These are phyloP conservation scores for Myotis brandtii DNA, from an alignment of 2,113 vertebrate genomes.

Conservation along the genomic window DNA sequence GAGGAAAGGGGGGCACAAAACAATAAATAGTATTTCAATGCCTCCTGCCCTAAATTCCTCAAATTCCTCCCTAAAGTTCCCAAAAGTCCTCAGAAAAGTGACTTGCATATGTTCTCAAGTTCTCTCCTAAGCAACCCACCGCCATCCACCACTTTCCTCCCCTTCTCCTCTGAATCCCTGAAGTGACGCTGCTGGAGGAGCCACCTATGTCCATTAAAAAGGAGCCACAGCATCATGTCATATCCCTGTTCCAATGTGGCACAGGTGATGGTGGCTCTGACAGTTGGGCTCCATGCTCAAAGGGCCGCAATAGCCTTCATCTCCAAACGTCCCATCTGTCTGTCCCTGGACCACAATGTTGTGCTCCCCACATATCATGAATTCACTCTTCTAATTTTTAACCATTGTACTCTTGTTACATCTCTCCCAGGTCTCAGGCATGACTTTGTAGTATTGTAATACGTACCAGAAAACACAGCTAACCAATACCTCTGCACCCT, in stretches of 20 bases:
- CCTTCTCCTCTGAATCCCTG: not conserved
- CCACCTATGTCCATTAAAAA: not conserved
- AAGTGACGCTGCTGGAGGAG: not conserved
- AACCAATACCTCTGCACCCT: not conserved
- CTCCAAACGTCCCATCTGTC: not conserved
- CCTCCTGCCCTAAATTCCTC: not conserved
- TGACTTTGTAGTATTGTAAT: not conserved
- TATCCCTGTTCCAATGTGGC: rapidly evolving
- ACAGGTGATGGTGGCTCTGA: not conserved
- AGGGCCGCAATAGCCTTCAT: too few relatives aligned
- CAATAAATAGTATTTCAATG: not conserved
- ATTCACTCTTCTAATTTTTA: not conserved
- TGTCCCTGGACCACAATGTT: not conserved
- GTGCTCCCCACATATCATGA: not conserved
- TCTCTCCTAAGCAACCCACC: too few relatives aligned
- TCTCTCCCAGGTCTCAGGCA: not conserved
- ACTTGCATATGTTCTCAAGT: not conserved
- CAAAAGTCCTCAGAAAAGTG: not conserved
- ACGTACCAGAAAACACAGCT: not conserved
- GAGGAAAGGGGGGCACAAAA: not conserved
- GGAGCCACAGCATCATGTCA: rapidly evolving
- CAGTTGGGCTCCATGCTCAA: rapidly evolving
- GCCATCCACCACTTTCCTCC: rapidly evolving
- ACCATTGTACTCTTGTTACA: not conserved
- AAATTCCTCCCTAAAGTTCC: not conserved